These are phyloP conservation scores for Himalopsyche kuldschensis DNA, from an alignment of 2,888 invertebrate species.

Conservation along the genomic window DNA sequence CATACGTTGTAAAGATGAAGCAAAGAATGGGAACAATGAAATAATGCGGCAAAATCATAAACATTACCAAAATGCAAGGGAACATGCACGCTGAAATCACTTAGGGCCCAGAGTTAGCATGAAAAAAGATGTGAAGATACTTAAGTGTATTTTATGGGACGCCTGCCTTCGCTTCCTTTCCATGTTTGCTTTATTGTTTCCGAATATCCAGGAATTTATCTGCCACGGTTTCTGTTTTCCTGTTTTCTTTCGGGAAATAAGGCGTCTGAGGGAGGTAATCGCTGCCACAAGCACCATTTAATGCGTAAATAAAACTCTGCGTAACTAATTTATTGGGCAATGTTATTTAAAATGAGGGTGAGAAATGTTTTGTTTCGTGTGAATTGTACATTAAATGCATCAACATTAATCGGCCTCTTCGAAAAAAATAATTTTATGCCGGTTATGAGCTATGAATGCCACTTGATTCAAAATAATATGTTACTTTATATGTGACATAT, in stretches of 20 bases:
- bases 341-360: background rate
- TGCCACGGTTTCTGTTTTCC: background rate
- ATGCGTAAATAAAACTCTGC: background rate
- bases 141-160: background rate
- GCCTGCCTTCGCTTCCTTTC: background rate
- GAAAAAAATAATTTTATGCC: no score
- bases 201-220: background rate
- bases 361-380: background rate
- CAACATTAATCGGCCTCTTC: no score
- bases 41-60: background rate
- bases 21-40: background rate
- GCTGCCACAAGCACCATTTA: background rate
- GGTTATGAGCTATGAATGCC: no score
- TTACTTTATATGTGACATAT: no score
- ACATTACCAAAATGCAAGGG: background rate
- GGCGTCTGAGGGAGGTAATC: background rate
- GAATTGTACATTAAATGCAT: background rate
- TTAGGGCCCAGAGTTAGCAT: background rate
- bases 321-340: background rate
- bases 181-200: constrained; percentile 9
- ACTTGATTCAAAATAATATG: no score
- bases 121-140: background rate
- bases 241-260: background rate
- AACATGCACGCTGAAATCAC: background rate
- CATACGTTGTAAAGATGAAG: no score